Conservation (phyloP, 2,113 vertebrate genomes). For the Ceratotherium simum region DNA sequence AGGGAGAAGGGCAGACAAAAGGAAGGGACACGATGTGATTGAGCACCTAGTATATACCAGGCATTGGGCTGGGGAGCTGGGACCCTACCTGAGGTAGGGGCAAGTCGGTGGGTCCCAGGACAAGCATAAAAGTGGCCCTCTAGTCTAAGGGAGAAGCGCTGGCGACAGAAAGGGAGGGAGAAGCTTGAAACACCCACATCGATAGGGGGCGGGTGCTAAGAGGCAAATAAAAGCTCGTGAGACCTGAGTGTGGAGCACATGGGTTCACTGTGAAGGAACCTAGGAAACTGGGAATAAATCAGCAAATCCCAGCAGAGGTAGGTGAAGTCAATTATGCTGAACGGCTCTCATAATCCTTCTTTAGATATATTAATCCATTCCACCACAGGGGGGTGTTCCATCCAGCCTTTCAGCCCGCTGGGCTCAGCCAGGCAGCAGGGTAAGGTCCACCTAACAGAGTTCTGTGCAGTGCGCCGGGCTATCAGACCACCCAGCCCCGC, state of each 20-base stretch:
- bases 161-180: background rate
- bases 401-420: background rate
- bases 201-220: background rate
- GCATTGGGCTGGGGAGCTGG: rapidly evolving
- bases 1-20: background rate
- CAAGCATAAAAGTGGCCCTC: background rate
- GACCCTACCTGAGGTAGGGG: background rate
- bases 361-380: background rate
- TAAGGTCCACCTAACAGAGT: too few species aligned
- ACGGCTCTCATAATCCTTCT: background rate
- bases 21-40: background rate
- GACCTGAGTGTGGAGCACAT: rapidly evolving
- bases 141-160: too few species aligned
- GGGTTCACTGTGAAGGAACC: background rate
- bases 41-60: background rate
- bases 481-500: rapidly evolving
- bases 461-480: rapidly evolving
- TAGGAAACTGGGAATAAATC: background rate
- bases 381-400: too few species aligned
- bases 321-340: rapidly evolving
- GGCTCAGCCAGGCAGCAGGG: background rate
- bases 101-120: background rate
- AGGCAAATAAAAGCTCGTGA: background rate
- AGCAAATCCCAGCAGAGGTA: too few species aligned
- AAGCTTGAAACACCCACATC: background rate